Base-by-base conservation (phyloP, 2,888 invertebrate genomes). In the Eupithecia tripunctaria region DNA sequence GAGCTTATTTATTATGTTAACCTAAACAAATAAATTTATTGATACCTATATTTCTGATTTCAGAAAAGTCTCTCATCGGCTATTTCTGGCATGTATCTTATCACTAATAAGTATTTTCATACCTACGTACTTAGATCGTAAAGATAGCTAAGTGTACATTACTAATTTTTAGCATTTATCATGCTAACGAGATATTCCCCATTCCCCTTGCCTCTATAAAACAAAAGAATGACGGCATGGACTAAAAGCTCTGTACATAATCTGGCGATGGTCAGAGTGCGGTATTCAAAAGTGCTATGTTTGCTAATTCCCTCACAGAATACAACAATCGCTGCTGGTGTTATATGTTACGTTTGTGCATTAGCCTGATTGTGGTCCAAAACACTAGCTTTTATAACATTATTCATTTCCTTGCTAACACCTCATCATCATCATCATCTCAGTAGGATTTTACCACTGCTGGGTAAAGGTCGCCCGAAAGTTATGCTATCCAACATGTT, bases 281-380 rank as follows among this genome's bases (percentile, higher is more conserved):
- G 85, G 89, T 88, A 91, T 91, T 90, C 91, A 92, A 91, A 90
- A 89, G 87, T 82, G 88, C 86, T 88, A 90, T 89, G 91, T 91
- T 91, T 89, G 90, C 89, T 93, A 92, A 93, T 93, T 91, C 92
- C 86, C 84, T 84, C 81, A 82, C 84, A 90, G 88, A 91, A 92
- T 91, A 91, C 90, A 92, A 91, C 91, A 89, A 90, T 89, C 84
- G 86, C 84, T 85, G 84, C 81, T 89, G 91, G 89, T 89, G 88
- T 88, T 90, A 82, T 88, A 88, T 90, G 86, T 88, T 88, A 86
- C 51, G 51, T 21, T 21, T 25, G 51, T 87, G 88, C 87, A 89
- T 91, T 91, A 90, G 85, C 80, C 80, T 77, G 74, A 56, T 68
- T 27, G 43, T 81, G 85, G 86, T 79, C 1, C 75, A 82, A 80